Percentiles rank a stretch among this genome's conserved stretches.
phyloP scores from a whole-genome alignment of 1,140 invertebrate genomes.

The Drosophila burlai region DNA sequence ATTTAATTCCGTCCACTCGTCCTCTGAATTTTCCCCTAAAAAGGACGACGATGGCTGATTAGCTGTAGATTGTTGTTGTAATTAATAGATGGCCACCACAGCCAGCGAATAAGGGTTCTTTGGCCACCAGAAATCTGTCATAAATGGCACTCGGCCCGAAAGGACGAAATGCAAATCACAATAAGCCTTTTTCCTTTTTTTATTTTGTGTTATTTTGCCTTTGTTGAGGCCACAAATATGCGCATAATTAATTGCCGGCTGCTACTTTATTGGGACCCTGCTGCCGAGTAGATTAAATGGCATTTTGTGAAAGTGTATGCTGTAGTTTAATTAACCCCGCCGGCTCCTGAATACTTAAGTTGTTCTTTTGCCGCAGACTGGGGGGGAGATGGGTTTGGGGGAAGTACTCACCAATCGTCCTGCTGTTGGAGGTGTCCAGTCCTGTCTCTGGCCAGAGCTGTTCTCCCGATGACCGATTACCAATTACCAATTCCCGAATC shows the following conservation, averaged over 20 bases:
- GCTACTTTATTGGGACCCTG: constrained; percentile 10
- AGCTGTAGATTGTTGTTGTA: constrained; percentile 69
- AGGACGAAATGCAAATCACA: constrained; percentile 72
- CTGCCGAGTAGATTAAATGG: constrained; percentile 74
- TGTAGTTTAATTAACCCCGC: constrained; percentile 72
- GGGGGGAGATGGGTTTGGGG: too few relatives aligned
- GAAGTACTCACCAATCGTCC: constrained; percentile 5
- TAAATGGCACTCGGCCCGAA: constrained; percentile 56
- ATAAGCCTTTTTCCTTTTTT: constrained; percentile 53
- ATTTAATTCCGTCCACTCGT: constrained; percentile 7
- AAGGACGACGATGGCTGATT: constrained; percentile 45
- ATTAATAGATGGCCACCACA: constrained; percentile 59
- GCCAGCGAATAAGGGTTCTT: constrained; percentile 1
- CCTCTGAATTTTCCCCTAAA: neutral
- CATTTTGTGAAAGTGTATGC: constrained; percentile 76
- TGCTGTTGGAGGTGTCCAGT: neutral
- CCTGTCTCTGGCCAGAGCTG: neutral
- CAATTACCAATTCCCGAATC: neutral
- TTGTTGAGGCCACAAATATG: constrained; percentile 71
- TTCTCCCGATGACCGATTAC: neutral
- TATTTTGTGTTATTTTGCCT: neutral
- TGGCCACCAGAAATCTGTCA: constrained; percentile 60
- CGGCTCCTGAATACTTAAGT: constrained; percentile 40
- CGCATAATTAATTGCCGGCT: constrained; percentile 73
- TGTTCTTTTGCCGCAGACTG: neutral